Evolutionary conservation across 1,140 invertebrate species (phyloP).

Genomic region (Zaprionus gabonicus): DNA sequence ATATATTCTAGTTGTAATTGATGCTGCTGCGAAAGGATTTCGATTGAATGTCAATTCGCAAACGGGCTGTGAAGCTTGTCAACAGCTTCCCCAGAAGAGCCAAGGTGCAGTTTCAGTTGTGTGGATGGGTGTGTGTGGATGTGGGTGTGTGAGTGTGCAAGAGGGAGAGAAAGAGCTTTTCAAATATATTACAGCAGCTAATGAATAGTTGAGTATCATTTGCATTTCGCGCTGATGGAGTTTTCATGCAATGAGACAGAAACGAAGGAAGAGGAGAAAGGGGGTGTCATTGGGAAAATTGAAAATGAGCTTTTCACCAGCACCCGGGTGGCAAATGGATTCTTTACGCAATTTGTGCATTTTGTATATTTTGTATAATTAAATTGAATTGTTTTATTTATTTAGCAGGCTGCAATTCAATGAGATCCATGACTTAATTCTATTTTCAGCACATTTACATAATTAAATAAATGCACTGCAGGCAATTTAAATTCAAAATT

Average conservation of each 20-base stretch:
- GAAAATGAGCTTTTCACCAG: slow-evolving; percentile 48
- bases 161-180: slow-evolving; percentile 40
- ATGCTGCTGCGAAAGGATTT: slow-evolving; percentile 46
- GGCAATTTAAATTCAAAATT: background rate
- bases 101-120: slow-evolving; percentile 40
- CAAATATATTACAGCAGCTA: slow-evolving; percentile 62
- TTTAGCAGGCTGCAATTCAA: slow-evolving; percentile 18
- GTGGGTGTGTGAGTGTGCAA: background rate
- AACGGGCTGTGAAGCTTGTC: slow-evolving; percentile 56
- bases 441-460: slow-evolving; percentile 22
- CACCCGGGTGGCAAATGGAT: slow-evolving; percentile 4
- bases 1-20: slow-evolving; percentile 74
- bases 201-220: slow-evolving; percentile 73
- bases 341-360: slow-evolving; percentile 34
- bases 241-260: slow-evolving; percentile 49
- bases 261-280: background rate
- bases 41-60: slow-evolving; percentile 58
- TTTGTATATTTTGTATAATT: slow-evolving; percentile 58
- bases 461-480: slow-evolving; percentile 6
- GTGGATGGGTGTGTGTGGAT: background rate
- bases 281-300: slow-evolving; percentile 1
- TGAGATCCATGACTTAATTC: slow-evolving; percentile 36
- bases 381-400: slow-evolving; percentile 58
- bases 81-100: slow-evolving; percentile 45
- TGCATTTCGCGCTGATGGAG: slow-evolving; percentile 63